Conservation (phyloP, 2,888 invertebrate species). For the Sthenelais limicola region DNA sequence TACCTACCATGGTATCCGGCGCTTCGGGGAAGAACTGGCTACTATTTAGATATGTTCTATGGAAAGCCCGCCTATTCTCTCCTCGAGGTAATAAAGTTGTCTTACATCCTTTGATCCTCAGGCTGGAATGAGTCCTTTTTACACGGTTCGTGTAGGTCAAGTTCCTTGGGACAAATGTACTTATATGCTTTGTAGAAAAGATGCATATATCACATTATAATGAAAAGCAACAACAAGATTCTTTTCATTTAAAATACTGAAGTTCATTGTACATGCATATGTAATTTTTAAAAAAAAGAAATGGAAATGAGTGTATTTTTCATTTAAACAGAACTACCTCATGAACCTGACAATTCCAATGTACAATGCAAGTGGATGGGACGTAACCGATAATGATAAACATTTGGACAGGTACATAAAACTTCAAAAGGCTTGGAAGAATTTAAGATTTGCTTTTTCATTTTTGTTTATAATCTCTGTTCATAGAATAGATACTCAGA, state of each 20-base stretch:
- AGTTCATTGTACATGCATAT: no score
- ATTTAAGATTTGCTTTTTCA: neutral
- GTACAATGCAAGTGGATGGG: slow-evolving; percentile 6
- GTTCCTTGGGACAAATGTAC: no score
- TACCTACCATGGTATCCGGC: slow-evolving; percentile 28
- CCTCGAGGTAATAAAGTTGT: slow-evolving; percentile 1
- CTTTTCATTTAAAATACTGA: no score
- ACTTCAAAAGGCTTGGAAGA: no score
- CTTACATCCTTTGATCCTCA: no score
- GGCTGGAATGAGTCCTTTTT: no score
- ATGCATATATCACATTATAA: no score
- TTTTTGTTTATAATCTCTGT: neutral
- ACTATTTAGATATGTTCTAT: slow-evolving; percentile 31
- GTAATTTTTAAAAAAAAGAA: no score
- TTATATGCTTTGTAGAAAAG: no score
- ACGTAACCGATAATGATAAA: neutral
- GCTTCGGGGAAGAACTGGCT: neutral
- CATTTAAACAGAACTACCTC: neutral
- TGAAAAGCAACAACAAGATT: no score
- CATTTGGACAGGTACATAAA: neutral
- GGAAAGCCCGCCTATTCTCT: slow-evolving; percentile 8
- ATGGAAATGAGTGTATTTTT: no score
- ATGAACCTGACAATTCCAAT: neutral
- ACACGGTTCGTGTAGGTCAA: no score
- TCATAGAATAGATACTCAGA: neutral